A percentile compares a stretch with the other conserved stretches of the same genome.
phyloP scores from a whole-genome alignment of 2,888 invertebrate genomes.

The Andrena bucephala region DNA sequence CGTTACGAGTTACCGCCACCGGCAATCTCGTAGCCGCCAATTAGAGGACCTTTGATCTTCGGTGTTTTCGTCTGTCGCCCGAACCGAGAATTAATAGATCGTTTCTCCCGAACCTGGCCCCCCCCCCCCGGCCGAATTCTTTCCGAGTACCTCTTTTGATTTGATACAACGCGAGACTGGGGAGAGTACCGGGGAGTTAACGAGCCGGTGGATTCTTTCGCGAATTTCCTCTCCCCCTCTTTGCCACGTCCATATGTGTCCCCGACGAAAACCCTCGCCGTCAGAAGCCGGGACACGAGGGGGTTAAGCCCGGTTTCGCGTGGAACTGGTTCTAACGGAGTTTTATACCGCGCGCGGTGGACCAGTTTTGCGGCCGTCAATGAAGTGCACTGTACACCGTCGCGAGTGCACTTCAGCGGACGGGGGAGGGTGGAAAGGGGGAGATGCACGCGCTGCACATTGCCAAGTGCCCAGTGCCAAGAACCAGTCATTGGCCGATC shows the following conservation, averaged over 20 bases:
- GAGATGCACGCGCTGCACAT: constrained; percentile 34
- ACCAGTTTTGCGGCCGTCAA: constrained; percentile 70
- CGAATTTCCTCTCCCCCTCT: constrained; percentile 1
- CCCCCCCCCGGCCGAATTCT: not conserved
- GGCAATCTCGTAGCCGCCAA: not conserved
- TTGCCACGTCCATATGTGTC: not conserved
- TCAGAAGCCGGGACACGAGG: not conserved
- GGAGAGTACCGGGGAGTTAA: not conserved
- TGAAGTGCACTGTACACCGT: constrained; percentile 69
- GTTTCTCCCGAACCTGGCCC: not conserved
- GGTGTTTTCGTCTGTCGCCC: not conserved
- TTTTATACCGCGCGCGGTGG: constrained; percentile 65
- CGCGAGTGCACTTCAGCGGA: constrained; percentile 52
- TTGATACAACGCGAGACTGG: not conserved
- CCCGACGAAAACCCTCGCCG: constrained; percentile 1
- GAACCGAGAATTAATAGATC: constrained; percentile 11
- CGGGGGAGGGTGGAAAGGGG: not conserved
- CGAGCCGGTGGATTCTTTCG: constrained; percentile 14
- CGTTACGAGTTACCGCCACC: not conserved
- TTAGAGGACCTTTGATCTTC: constrained; percentile 7
- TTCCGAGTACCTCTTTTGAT: not conserved
- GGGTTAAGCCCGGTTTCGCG: constrained; percentile 47
- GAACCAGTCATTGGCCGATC: constrained; percentile 66
- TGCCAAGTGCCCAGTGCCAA: constrained; percentile 41
- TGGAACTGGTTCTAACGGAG: constrained; percentile 72